Conservation (phyloP, 2,888 invertebrate species). For the Melanargia galathea region DNA sequence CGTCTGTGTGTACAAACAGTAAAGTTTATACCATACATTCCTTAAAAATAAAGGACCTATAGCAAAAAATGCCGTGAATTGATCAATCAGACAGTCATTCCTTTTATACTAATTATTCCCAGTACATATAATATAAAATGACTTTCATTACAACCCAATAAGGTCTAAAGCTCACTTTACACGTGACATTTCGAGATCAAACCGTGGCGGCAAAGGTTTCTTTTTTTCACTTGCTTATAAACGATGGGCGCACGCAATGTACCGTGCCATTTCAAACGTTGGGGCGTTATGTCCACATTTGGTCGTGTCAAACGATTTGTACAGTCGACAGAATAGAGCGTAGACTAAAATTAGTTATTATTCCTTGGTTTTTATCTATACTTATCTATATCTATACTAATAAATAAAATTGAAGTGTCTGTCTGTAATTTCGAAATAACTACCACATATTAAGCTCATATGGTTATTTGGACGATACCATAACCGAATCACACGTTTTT, state of each 20-base stretch:
- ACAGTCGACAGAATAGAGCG: constrained; percentile 29
- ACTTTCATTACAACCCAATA: constrained; percentile 7
- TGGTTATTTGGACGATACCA: no score
- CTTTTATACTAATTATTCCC: background rate
- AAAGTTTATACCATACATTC: background rate
- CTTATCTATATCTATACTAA: no score
- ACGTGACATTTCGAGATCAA: constrained; percentile 31
- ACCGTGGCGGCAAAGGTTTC: constrained; percentile 22
- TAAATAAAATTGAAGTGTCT: no score
- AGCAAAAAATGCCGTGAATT: background rate
- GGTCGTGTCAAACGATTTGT: constrained; percentile 51
- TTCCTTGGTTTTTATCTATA: constrained; percentile 11
- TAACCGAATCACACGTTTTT: no score
- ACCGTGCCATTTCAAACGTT: constrained; percentile 67
- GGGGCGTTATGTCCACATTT: constrained; percentile 62
- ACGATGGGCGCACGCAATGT: constrained; percentile 55
- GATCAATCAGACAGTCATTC: background rate
- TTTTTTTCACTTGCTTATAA: constrained; percentile 36
- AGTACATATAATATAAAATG: background rate
- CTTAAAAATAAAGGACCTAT: background rate
- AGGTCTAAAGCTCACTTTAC: constrained; percentile 14
- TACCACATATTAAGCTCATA: no score
- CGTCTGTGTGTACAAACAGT: no score
- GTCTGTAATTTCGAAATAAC: no score
- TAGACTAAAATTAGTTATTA: constrained; percentile 6